A percentile compares a stretch with the other conserved stretches of the same genome.
Evolutionary conservation across 2,888 invertebrate species (phyloP).

Genomic region (Nephrotoma guestfalica): DNA sequence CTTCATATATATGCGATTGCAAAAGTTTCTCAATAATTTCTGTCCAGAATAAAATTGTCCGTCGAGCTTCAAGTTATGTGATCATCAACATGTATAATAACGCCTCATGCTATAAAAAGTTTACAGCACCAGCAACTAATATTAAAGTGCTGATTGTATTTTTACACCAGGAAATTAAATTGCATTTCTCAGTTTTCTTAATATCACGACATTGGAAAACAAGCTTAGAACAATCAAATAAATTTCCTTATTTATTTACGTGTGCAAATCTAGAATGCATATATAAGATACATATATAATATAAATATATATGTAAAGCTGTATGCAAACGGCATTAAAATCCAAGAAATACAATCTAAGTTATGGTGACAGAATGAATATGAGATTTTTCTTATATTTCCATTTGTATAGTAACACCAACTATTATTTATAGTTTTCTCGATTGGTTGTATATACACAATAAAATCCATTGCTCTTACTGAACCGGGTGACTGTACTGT

Average conservation of each 20-base stretch:
- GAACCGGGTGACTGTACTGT: too few species aligned
- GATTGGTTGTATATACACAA: not conserved
- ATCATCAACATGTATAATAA: too few species aligned
- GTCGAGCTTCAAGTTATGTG: too few species aligned
- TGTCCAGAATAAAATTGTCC: too few species aligned
- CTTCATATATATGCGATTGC: too few species aligned
- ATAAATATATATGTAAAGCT: not conserved
- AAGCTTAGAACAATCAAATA: not conserved
- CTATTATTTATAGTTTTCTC: not conserved
- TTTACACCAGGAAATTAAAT: not conserved
- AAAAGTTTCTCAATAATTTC: too few species aligned
- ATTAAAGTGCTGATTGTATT: too few species aligned
- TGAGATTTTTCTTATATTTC: not conserved
- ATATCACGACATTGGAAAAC: not conserved
- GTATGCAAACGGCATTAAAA: not conserved
- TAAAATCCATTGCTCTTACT: too few species aligned
- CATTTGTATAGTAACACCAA: not conserved
- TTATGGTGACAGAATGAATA: not conserved
- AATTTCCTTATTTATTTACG: not conserved
- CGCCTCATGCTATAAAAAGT: too few species aligned
- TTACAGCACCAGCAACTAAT: too few species aligned
- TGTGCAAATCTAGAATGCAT: not conserved
- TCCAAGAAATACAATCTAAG: not conserved
- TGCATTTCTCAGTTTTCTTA: not conserved
- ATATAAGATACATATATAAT: not conserved